Percentiles rank a stretch among this genome's conserved stretches.
These are phyloP conservation scores for Zaprionus capensis DNA, from an alignment of 1,140 invertebrate species.

Conservation along the genomic window DNA sequence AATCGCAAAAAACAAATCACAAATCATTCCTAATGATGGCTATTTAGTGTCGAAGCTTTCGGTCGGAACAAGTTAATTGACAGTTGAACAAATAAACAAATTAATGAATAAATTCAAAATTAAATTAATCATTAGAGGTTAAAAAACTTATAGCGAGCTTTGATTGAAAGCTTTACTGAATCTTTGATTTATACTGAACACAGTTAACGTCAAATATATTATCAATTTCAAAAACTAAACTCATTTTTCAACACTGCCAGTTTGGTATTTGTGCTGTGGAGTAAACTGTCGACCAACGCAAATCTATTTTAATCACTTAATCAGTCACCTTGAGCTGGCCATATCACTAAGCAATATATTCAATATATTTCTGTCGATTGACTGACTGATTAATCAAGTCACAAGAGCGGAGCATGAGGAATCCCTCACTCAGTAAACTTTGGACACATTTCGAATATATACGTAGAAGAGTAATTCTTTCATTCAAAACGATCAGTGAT, in stretches of 20 bases:
- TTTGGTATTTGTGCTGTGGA: neutral
- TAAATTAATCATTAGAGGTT: neutral
- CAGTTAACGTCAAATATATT: neutral
- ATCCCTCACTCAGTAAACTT: neutral
- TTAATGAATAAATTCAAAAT: neutral
- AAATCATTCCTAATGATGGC: neutral
- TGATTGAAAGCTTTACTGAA: neutral
- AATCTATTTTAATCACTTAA: conserved; percentile 3
- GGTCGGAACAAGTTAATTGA: conserved; percentile 1
- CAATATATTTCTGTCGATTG: neutral
- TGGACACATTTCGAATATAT: neutral
- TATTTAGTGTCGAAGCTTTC: neutral
- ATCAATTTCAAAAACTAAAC: too few species aligned
- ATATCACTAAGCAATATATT: conserved; percentile 9
- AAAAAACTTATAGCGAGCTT: neutral
- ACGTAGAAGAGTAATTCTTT: too few species aligned
- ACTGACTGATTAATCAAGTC: neutral
- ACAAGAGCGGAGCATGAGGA: neutral
- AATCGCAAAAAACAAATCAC: neutral
- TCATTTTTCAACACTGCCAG: too few species aligned
- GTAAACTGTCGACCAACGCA: neutral
- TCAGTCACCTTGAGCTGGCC: neutral
- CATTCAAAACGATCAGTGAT: too few species aligned
- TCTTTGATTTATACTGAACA: neutral
- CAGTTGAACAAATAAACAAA: neutral